phyloP scores from a whole-genome alignment of 2,888 invertebrate species.

The Sepioteuthis lessoniana region DNA sequence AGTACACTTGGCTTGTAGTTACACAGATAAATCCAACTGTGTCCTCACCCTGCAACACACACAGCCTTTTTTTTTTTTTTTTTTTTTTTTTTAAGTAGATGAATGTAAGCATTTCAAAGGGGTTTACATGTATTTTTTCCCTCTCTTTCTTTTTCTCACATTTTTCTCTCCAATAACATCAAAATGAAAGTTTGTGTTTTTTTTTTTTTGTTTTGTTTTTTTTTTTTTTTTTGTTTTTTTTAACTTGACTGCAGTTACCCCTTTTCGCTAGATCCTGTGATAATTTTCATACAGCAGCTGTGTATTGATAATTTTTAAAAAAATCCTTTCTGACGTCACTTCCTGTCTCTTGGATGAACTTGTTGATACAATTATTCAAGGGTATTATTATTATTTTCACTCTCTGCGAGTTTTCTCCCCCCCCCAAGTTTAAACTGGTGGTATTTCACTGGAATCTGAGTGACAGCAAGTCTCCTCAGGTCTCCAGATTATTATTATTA shows the following conservation, averaged over 20 bases:
- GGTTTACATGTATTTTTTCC: neutral
- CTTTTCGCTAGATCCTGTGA: conserved; percentile 13
- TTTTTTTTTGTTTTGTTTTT: no score
- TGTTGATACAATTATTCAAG: neutral
- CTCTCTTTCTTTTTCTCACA: neutral
- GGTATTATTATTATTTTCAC: neutral
- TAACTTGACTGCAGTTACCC: no score
- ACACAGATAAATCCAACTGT: neutral
- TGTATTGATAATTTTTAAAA: neutral
- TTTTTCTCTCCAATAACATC: no score
- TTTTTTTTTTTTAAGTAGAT: neutral
- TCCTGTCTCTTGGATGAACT: neutral
- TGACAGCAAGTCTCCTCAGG: no score
- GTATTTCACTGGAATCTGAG: no score
- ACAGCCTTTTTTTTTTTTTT: neutral
- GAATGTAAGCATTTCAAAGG: neutral
- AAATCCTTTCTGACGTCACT: neutral
- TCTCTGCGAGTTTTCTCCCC: no score
- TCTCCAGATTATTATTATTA: neutral
- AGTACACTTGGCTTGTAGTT: neutral
- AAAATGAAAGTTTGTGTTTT: neutral
- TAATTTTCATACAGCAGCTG: conserved; percentile 33
- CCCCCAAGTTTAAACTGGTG: no score
- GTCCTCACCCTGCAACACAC: neutral
- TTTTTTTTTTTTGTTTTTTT: no score